A percentile compares a stretch with the other conserved stretches of the same genome.
Evolutionary conservation across 2,888 invertebrate species (phyloP).

Genomic region (Leptinotarsa juncta): DNA sequence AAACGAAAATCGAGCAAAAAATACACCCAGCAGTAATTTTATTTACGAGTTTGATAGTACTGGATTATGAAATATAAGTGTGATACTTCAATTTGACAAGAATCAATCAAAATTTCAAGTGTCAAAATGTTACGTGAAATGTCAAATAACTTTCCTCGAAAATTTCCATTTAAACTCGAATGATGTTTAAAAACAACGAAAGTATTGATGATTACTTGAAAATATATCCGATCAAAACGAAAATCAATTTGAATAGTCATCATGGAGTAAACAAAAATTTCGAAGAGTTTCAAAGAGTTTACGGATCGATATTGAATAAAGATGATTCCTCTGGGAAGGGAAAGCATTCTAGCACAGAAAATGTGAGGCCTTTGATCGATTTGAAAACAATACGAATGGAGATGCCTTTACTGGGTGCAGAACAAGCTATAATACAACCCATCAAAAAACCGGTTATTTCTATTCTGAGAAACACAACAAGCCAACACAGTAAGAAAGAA

Average conservation of each 20-base stretch:
- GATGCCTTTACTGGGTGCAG: slow-evolving; percentile 38
- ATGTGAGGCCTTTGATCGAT: slow-evolving; percentile 27
- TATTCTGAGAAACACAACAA: background rate
- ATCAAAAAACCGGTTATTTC: slow-evolving; percentile 1
- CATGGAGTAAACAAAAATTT: slow-evolving; percentile 29
- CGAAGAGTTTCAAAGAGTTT: slow-evolving; percentile 39
- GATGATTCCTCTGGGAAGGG: background rate
- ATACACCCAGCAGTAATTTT: too few relatives aligned
- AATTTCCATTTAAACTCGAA: background rate
- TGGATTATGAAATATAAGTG: too few relatives aligned
- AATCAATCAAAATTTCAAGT: slow-evolving; percentile 29
- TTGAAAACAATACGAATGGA: slow-evolving; percentile 43
- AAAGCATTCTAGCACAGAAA: slow-evolving; percentile 1
- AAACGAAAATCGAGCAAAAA: too few relatives aligned
- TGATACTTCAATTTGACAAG: background rate
- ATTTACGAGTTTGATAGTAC: too few relatives aligned
- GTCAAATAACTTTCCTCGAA: slow-evolving; percentile 23
- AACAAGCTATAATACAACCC: slow-evolving; percentile 37
- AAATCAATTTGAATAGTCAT: slow-evolving; percentile 20
- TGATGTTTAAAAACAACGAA: background rate
- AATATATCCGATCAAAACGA: slow-evolving; percentile 26
- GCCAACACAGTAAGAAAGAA: background rate
- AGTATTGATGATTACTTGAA: slow-evolving; percentile 11
- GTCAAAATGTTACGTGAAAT: slow-evolving; percentile 36
- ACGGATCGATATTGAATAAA: slow-evolving; percentile 27